Evolutionary conservation across 2,113 vertebrate species (phyloP), one percentile per base, ranked within the genome.

Genomic region (Platanista minor): DNA sequence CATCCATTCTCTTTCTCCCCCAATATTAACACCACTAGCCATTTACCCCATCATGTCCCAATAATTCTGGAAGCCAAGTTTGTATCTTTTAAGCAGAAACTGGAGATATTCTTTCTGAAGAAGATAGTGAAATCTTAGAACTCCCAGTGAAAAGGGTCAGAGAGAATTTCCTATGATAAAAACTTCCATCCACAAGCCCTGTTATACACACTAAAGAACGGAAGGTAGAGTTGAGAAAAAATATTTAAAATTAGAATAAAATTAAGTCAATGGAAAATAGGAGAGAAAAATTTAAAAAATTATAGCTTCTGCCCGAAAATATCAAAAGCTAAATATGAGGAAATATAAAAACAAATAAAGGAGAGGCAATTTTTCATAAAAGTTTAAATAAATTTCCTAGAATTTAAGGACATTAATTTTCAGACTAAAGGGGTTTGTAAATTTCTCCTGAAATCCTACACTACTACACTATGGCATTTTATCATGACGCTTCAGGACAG

Each of bases 241-340:
- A 41, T 57, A 67, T 75, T 82, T 93, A 67, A 94, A 72, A 74
- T 80, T 59, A 90, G 23, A 87, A 75, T 78, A 72, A 92, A 94
- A 84, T 74, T 54, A 86, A 78, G 62, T 36, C 12, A 90, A 71
- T 64, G 7, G 18, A 77, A 75, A 91, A 62, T n/a, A 78, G 29
- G 20, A 36, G 15, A 82, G 27, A 57, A 54, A 81, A 77, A 31
- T 17, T 27, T 18, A 29, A 81, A 6, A 46, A 75, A 52, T 41
- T 66, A 67, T 29, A 59, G 15, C 25, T 61, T 49, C 29, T 87
- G 36, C 43, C 4, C 31, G 1, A 8, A 54, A 75, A 41, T 43
- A 85, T 67, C 3, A 81, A 78, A 80, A 74, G 1, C 33, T 72
- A 10, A 43, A 67, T 36, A 82, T 83, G 2, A 54, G 21, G 1